These are phyloP conservation scores for Oenanthe oenanthe DNA, from an alignment of 2,113 vertebrate genomes.

Conservation along the genomic window DNA sequence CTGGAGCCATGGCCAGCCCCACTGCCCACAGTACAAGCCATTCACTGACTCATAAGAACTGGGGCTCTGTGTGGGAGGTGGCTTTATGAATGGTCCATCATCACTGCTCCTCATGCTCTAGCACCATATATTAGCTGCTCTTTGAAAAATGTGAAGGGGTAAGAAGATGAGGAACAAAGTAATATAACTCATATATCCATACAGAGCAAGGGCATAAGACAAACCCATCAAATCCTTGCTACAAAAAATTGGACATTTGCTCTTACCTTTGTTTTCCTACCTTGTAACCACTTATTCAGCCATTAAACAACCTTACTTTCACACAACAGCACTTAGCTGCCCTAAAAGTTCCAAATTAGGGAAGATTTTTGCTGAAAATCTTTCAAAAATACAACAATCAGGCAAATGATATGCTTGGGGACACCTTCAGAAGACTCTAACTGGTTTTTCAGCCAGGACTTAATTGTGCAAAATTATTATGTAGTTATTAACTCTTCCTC, in stretches of 20 bases:
- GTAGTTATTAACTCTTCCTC: background rate
- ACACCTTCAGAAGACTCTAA: background rate
- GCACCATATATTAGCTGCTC: background rate
- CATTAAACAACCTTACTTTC: background rate
- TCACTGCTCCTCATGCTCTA: background rate
- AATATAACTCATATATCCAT: background rate
- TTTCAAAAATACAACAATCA: background rate
- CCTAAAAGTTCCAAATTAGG: background rate
- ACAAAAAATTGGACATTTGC: background rate
- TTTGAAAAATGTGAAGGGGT: background rate
- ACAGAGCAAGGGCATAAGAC: background rate
- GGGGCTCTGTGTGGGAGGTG: rapidly evolving
- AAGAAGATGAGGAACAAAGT: background rate
- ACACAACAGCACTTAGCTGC: background rate
- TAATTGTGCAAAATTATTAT: background rate
- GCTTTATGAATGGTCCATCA: background rate
- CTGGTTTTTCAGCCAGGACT: background rate
- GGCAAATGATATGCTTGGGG: background rate
- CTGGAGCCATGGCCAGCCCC: background rate
- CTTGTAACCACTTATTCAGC: background rate
- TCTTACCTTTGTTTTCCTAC: background rate
- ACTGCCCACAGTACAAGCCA: background rate
- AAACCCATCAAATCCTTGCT: background rate
- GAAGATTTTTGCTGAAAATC: background rate
- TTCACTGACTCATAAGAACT: background rate